Evolutionary conservation across 2,888 invertebrate genomes (phyloP).

Genomic region (Yponomeuta sedellus): DNA sequence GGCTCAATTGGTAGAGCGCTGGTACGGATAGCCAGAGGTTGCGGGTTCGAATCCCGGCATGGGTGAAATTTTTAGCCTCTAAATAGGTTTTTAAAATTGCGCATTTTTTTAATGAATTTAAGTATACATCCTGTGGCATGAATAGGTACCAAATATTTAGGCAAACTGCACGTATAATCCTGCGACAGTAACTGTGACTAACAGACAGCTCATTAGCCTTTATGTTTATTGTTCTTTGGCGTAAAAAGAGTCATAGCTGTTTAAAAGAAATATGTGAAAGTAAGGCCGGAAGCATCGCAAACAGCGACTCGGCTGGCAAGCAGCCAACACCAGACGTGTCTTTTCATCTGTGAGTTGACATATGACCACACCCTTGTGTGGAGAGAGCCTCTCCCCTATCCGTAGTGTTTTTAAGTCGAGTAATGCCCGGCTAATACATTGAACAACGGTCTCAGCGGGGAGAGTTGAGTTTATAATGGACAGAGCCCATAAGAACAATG

Average conservation of each 20-base stretch:
- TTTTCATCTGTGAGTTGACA: conserved; percentile 2
- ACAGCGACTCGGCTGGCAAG: conserved; percentile 1
- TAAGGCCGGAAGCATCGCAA: conserved; percentile 16
- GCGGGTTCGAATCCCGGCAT: no score
- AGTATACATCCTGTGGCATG: no score
- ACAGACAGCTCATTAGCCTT: neutral
- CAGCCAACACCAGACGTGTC: conserved; percentile 10
- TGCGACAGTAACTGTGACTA: neutral
- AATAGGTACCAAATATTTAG: neutral
- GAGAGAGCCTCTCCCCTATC: neutral
- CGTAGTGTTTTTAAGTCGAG: neutral
- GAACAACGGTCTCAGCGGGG: no score
- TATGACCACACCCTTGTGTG: neutral
- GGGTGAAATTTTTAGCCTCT: no score
- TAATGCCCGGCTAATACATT: neutral
- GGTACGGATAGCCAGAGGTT: no score
- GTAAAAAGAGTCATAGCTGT: conserved; percentile 4
- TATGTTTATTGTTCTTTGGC: conserved; percentile 9
- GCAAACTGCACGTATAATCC: neutral
- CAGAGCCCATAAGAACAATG: no score
- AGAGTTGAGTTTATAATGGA: no score
- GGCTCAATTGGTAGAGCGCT: no score
- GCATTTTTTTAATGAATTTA: no score
- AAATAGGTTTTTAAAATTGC: no score
- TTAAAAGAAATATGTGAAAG: conserved; percentile 19